These are phyloP conservation scores for Galendromus occidentalis DNA, from an alignment of 1,140 invertebrate species.

Conservation along the genomic window DNA sequence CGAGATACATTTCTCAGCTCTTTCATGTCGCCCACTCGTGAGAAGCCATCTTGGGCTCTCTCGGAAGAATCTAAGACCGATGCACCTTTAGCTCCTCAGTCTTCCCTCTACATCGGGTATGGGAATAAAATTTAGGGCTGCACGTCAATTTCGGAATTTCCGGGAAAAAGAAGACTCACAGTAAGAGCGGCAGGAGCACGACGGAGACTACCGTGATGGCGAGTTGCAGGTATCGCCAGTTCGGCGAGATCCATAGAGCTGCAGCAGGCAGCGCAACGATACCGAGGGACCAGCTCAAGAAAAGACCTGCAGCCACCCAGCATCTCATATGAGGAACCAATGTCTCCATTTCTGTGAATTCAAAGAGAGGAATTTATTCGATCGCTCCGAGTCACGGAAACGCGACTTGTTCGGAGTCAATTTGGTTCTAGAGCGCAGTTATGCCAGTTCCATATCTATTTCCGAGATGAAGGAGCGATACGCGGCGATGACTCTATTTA, in stretches of 20 bases:
- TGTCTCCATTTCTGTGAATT: not conserved
- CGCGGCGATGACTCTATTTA: too few relatives aligned
- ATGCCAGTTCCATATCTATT: too few relatives aligned
- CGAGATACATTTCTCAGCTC: slow-evolving; percentile 3
- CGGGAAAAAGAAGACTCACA: not conserved
- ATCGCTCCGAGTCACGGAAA: too few relatives aligned
- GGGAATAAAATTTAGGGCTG: too few relatives aligned
- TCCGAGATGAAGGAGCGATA: too few relatives aligned
- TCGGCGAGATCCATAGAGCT: not conserved
- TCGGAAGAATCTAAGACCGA: slow-evolving; percentile 7
- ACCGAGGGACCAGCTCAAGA: slow-evolving; percentile 4
- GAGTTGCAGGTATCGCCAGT: not conserved
- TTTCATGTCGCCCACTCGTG: not conserved
- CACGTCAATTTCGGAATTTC: too few relatives aligned
- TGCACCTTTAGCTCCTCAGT: too few relatives aligned
- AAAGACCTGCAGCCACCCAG: not conserved
- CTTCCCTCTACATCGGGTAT: too few relatives aligned
- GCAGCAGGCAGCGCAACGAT: not conserved
- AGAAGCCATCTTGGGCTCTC: slow-evolving; percentile 1
- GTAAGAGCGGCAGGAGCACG: not conserved
- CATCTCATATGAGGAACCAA: not conserved
- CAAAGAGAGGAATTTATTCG: not conserved
- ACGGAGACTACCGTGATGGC: not conserved
- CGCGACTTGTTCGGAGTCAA: too few relatives aligned
- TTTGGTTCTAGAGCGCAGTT: too few relatives aligned